Base-by-base conservation (phyloP, 2,888 invertebrate species). In the Sinelater perroti region DNA sequence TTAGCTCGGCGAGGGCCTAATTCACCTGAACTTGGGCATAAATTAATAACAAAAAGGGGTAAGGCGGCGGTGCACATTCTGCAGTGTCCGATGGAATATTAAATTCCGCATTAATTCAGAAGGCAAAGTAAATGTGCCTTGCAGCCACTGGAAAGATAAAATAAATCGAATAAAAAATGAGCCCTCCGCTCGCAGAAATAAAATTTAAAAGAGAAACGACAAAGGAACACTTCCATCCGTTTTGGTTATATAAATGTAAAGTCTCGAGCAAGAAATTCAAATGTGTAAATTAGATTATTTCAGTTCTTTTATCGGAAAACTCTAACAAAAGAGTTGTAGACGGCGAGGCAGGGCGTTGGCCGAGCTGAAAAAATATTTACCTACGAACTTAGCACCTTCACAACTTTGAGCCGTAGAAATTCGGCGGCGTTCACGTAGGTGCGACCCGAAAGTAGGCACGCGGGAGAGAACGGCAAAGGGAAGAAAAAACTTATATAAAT, bases 271-370 rank as follows among this genome's bases (percentile, higher is more conserved):
- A 73, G 75, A 75, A 75, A 75, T 75, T 75, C 75, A 76, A 75
- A 76, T 75, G 76, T 75, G 75, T 76, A 76, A 76, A 76, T 76
- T 76, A 73, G 75, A 76, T 76, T 76, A 76, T 75, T 75, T 73
- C 75, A 69, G 70, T 74, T 75, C 74, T 74, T 75, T 75, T 75
- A 75, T 74, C 72, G 72, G 66, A 71, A 71, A 71, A 71, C 71
- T 68, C 71, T 71, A 74, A 74, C 73, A 74, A 52, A 73, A 71
- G 72, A 71, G 73, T 72, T 72, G 70, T 67, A 69, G 69, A 52
- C 56, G 55, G 64, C 45, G 45, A 33, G 33, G 40, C 21, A 52
- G 64, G 63, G 62, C 60, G 61, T 60, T 57, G 66, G 64, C 60
- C 62, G 63, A 59, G 65, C 61, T 61, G 53, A 54, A 60, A 65